A percentile compares a stretch with the other conserved stretches of the same genome.
These are phyloP conservation scores for Sebastes iracundus DNA, from an alignment of 2,797 vertebrate genomes.

Conservation along the genomic window DNA sequence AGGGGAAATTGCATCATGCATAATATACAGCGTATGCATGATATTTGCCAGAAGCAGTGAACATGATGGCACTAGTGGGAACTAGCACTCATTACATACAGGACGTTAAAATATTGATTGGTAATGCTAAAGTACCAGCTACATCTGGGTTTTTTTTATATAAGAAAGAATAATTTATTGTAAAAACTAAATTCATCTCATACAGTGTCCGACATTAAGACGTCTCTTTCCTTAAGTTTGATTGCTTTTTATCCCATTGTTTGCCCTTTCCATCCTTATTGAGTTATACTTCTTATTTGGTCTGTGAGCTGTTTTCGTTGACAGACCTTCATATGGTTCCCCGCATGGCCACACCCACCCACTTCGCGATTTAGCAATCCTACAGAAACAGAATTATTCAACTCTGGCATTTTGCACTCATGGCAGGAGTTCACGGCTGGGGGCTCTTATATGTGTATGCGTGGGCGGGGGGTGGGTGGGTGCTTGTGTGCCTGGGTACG, in stretches of 20 bases:
- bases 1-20: slow-evolving; percentile 29
- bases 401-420: slow-evolving; percentile 73
- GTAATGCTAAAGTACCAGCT: neutral
- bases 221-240: neutral
- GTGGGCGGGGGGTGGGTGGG: slow-evolving; percentile 22
- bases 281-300: neutral
- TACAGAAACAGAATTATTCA: slow-evolving; percentile 78
- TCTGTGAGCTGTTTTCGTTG: slow-evolving; percentile 29
- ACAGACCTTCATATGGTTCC: slow-evolving; percentile 21
- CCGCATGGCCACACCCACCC: slow-evolving; percentile 4
- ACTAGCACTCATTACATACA: neutral
- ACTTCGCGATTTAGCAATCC: slow-evolving; percentile 68
- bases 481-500: slow-evolving; percentile 45
- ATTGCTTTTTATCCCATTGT: neutral
- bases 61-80: neutral
- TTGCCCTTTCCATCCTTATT: neutral
- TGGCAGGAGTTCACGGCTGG: slow-evolving; percentile 56
- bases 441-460: slow-evolving; percentile 34
- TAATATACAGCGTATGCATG: slow-evolving; percentile 15
- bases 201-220: neutral
- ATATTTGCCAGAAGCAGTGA: slow-evolving; percentile 1
- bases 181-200: neutral
- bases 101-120: neutral
- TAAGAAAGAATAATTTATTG: neutral
- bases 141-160: neutral